Percentiles rank a stretch among this genome's conserved stretches.
These are phyloP conservation scores for Nemoura dubitans DNA, from an alignment of 2,888 invertebrate species.

Conservation along the genomic window DNA sequence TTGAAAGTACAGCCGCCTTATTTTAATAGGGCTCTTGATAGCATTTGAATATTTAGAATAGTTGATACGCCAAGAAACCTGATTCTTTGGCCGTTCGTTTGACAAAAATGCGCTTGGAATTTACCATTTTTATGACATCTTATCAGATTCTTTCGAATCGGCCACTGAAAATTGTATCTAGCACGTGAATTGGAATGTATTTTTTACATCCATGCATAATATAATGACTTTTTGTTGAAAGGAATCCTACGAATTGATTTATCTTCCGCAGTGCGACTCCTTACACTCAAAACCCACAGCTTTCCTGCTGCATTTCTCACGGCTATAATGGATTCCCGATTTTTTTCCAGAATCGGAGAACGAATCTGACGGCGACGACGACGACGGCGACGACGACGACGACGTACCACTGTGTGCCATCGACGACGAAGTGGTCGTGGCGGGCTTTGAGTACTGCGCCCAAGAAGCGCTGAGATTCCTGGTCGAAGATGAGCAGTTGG, in stretches of 20 bases:
- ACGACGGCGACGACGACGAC: conserved; percentile 23
- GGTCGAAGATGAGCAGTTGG: conserved; percentile 45
- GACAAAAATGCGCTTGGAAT: conserved; percentile 35
- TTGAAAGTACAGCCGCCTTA: conserved; percentile 8
- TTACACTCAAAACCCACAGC: not conserved
- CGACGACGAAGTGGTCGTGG: conserved; percentile 45
- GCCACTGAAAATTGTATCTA: conserved; percentile 24
- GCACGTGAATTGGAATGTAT: conserved; percentile 16
- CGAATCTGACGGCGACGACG: not conserved
- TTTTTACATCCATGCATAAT: conserved; percentile 26
- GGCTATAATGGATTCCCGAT: not conserved
- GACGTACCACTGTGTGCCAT: not conserved
- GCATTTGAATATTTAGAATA: conserved; percentile 37
- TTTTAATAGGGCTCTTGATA: conserved; percentile 29
- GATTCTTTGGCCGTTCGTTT: conserved; percentile 16
- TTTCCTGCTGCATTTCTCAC: not conserved
- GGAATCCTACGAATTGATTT: not conserved
- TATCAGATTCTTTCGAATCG: conserved; percentile 30
- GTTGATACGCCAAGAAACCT: not conserved
- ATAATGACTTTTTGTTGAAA: not conserved
- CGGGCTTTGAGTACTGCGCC: conserved; percentile 48
- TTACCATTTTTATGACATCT: conserved; percentile 31
- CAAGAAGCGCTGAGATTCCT: conserved; percentile 48
- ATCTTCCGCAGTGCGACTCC: not conserved
- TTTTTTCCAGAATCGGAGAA: not conserved